Conservation (phyloP, 2,113 vertebrate species). For the Pristiophorus japonicus region DNA sequence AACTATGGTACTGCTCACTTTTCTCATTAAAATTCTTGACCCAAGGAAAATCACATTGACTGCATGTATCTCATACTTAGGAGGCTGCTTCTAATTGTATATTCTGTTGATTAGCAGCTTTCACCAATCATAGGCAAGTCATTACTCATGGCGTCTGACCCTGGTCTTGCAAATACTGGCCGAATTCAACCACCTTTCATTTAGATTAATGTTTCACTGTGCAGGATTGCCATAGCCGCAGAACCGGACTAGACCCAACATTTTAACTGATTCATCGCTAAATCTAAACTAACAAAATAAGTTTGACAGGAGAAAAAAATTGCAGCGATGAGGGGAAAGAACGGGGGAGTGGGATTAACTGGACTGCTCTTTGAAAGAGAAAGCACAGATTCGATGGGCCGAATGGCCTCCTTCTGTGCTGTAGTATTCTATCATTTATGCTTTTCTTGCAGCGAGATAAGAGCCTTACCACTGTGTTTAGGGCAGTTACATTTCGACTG, state of each 20-base stretch:
- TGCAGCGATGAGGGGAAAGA: too few relatives aligned
- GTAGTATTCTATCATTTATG: too few relatives aligned
- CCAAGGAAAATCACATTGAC: neutral
- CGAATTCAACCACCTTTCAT: neutral
- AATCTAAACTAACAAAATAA: too few relatives aligned
- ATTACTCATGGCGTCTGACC: neutral
- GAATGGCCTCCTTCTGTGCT: too few relatives aligned
- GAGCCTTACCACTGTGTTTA: neutral
- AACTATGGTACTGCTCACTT: neutral
- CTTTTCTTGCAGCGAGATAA: too few relatives aligned
- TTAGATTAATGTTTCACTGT: neutral
- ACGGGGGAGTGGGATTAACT: too few relatives aligned
- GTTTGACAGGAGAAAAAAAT: too few relatives aligned
- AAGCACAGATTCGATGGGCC: too few relatives aligned
- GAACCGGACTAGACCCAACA: conserved; percentile 6
- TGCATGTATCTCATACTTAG: too few relatives aligned
- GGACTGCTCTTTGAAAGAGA: too few relatives aligned
- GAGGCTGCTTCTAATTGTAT: neutral
- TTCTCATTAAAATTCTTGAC: neutral
- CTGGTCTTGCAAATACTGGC: neutral
- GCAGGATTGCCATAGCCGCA: neutral
- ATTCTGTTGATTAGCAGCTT: neutral
- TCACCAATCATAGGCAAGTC: too few relatives aligned
- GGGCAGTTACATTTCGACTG: conserved; percentile 21
- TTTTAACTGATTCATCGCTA: too few relatives aligned